Evolutionary conservation across 1,140 invertebrate genomes (phyloP).

Genomic region (Diplogasteroides magnus): DNA sequence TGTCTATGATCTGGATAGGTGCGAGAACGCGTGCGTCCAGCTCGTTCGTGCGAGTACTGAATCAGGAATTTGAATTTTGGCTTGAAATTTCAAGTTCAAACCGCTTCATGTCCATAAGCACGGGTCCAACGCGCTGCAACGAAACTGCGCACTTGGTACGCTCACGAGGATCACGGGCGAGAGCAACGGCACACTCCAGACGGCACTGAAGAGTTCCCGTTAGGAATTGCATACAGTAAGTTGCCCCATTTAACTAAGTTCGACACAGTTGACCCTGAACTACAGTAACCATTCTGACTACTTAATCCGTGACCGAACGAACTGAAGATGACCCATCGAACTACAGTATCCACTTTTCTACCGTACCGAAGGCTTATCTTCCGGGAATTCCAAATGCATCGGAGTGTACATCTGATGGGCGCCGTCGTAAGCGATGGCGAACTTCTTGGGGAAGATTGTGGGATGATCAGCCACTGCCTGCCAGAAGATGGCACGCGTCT

Average conservation of each 20-base stretch:
- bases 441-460: conserved; percentile 35
- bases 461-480: too few species aligned
- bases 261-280: neutral
- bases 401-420: too few species aligned
- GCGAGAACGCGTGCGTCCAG: conserved; percentile 32
- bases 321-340: conserved; percentile 17
- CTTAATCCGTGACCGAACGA: too few species aligned
- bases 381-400: conserved; percentile 28
- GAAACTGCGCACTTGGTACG: conserved; percentile 28
- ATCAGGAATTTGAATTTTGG: too few species aligned
- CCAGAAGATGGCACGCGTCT: too few species aligned
- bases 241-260: too few species aligned
- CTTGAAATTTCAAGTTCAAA: too few species aligned
- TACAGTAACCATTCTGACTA: neutral
- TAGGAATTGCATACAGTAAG: too few species aligned
- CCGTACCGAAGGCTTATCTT: conserved; percentile 25
- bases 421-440: conserved; percentile 37
- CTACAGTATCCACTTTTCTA: too few species aligned
- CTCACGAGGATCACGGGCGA: conserved; percentile 24
- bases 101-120: conserved; percentile 32
- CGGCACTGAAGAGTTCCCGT: too few species aligned
- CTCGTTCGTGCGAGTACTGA: conserved; percentile 21
- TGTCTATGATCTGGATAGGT: conserved; percentile 41
- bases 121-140: conserved; percentile 33
- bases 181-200: conserved; percentile 11